Conservation (phyloP, 2,888 invertebrate species). For the Trichopoda pennipes region DNA sequence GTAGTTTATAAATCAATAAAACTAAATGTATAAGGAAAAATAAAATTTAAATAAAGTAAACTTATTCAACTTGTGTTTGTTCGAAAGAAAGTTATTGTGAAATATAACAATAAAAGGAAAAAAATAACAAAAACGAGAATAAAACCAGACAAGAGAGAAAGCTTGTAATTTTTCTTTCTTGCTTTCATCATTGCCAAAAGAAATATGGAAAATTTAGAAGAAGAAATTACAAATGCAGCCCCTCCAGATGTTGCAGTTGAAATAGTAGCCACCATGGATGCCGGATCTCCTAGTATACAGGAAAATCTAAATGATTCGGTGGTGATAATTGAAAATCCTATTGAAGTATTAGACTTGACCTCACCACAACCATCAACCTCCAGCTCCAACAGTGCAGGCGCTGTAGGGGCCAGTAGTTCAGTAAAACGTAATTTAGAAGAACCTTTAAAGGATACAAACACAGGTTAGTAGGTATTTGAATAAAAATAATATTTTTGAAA, state of each 20-base stretch:
- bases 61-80: background rate
- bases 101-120: conserved; percentile 14
- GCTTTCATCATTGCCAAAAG: conserved; percentile 5
- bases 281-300: background rate
- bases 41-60: background rate
- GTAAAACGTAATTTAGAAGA: conserved; percentile 53
- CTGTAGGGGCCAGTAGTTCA: conserved; percentile 37
- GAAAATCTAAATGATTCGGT: conserved; percentile 49
- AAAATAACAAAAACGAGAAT: conserved; percentile 9
- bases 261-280: background rate
- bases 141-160: conserved; percentile 51
- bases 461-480: conserved; percentile 24
- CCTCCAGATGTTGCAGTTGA: conserved; percentile 21
- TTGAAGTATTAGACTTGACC: conserved; percentile 61
- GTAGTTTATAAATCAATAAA: background rate
- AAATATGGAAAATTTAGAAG: conserved; percentile 63
- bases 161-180: conserved; percentile 32
- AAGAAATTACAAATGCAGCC: conserved; percentile 32
- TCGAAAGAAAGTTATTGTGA: conserved; percentile 35
- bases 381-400: conserved; percentile 51
- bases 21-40: background rate
- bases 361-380: conserved; percentile 56
- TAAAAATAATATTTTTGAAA: no score
- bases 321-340: conserved; percentile 44
- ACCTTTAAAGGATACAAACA: conserved; percentile 32